These are phyloP conservation scores for Oncorhynchus kisutch DNA, from an alignment of 2,113 vertebrate species.

Conservation along the genomic window DNA sequence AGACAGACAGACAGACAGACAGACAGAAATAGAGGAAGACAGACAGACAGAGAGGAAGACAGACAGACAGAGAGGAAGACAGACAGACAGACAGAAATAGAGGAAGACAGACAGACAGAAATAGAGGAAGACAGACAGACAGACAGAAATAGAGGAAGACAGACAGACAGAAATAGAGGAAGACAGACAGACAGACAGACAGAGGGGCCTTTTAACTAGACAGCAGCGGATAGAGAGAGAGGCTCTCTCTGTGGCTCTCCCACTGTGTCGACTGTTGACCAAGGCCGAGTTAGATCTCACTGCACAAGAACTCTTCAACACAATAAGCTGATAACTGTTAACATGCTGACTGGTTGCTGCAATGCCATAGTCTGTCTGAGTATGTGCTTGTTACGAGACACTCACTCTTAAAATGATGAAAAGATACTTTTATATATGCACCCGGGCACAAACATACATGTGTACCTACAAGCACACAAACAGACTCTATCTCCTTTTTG, in stretches of 20 bases:
- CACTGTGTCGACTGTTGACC: slow-evolving; percentile 22
- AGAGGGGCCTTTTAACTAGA: slow-evolving; percentile 10
- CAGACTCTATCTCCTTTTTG: too few relatives aligned
- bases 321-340: not conserved
- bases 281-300: slow-evolving; percentile 10
- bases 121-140: not conserved
- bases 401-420: too few relatives aligned
- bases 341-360: not conserved
- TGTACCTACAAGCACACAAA: not conserved
- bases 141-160: not conserved
- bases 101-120: not conserved
- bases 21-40: not conserved
- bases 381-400: not conserved
- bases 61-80: too few relatives aligned
- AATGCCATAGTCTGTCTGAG: not conserved
- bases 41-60: too few relatives aligned
- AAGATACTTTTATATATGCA: too few relatives aligned
- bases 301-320: not conserved
- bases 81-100: too few relatives aligned
- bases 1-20: not conserved
- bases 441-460: not conserved
- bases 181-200: slow-evolving; percentile 6
- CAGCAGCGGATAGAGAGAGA: slow-evolving; percentile 22
- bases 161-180: not conserved
- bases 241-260: not conserved